Evolutionary conservation across 2,113 vertebrate species (phyloP), one percentile per base, ranked within the genome.

Genomic region (Siphamia tubifer): DNA sequence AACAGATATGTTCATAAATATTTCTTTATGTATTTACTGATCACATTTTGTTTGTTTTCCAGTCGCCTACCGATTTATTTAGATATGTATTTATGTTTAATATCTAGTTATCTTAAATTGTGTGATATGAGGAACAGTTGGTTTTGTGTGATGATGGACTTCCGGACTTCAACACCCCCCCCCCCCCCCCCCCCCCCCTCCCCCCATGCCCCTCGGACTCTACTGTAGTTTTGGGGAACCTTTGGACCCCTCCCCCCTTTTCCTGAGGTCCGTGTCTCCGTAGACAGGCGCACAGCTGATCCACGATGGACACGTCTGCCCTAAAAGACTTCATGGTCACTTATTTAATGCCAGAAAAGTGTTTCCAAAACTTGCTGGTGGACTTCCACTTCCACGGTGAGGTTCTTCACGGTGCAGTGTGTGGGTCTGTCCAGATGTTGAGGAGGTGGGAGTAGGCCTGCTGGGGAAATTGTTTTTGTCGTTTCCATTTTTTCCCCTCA

Each of bases 311-410:
- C 35, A 32, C 74, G 43, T 83, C 73, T 6, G 11, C 15, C 12
- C 1, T 92, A 3, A 91, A 74, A 66, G 49, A 82, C 0, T 69
- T 92, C 40, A 64, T 95, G 15, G 85, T 95, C 3, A 90, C 90
- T 1, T 73, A 84, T 65, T 65, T 95, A 15, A 92, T 96, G 82
- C 93, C 95, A 16, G 92, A 94, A 36, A 89, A 83, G 84, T 96
- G 95, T 82, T 95, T 91, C 17, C 83, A 93, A 5, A 77, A 88
- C 6, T 66, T 96, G 68, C 83, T 95, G 10, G 17, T 92, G 40
- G 56, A 87, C 8, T 77, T 92, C 58, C 88, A 92, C 54, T 64
- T 93, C 28, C 84, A 96, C 67, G 92, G 94, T 96, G 89, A 94
- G 92, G 13, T 9, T 31, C 12, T 1, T 20, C 5, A 3, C 4